These are phyloP conservation scores for Eptatretus burgeri DNA, from an alignment of 2,113 vertebrate genomes.

Conservation along the genomic window DNA sequence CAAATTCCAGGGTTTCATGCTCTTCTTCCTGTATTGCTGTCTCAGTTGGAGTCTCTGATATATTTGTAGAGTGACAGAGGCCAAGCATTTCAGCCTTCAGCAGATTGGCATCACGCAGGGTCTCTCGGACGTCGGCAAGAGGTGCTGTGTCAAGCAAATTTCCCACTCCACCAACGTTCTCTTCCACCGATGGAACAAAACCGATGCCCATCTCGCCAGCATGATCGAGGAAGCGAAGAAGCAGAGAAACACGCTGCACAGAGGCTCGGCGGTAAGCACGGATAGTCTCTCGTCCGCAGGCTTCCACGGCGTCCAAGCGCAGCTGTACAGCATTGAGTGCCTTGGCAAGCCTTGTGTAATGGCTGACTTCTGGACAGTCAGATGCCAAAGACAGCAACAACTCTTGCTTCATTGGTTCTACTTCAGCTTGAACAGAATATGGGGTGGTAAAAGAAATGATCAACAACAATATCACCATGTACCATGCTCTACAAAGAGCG, in stretches of 20 bases:
- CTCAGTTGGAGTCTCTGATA: not conserved
- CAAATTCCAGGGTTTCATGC: not conserved
- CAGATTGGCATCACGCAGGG: not conserved
- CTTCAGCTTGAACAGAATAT: too few relatives aligned
- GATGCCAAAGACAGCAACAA: too few relatives aligned
- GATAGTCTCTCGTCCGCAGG: not conserved
- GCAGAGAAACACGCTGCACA: not conserved
- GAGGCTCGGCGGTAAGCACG: not conserved
- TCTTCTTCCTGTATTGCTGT: not conserved
- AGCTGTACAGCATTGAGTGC: not conserved
- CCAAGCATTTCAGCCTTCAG: not conserved
- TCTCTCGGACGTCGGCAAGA: not conserved
- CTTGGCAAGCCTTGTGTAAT: not conserved
- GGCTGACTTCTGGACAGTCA: too few relatives aligned
- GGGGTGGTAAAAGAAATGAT: too few relatives aligned
- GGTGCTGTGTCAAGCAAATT: not conserved
- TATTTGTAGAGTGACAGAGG: not conserved
- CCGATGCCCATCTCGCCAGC: not conserved
- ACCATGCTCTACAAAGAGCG: too few relatives aligned
- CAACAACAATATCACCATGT: too few relatives aligned
- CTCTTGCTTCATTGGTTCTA: too few relatives aligned
- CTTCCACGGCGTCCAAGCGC: conserved; percentile 1
- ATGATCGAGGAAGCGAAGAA: not conserved
- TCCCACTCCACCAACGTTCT: not conserved
- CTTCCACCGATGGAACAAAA: not conserved